Conservation (phyloP, 2,113 vertebrate genomes). For the Helogale parvula region DNA sequence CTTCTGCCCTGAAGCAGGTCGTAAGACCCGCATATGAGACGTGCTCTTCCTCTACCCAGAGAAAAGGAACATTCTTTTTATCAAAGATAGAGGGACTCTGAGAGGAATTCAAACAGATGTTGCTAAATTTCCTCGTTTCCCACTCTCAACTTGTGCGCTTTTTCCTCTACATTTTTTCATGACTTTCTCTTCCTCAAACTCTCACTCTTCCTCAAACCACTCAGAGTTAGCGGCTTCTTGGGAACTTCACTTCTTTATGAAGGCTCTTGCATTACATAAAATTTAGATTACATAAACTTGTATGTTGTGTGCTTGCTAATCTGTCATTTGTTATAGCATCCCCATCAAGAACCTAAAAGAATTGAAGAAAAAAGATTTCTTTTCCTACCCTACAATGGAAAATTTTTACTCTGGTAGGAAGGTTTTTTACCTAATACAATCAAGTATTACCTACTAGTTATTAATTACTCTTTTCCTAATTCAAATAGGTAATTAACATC, state of each 20-base stretch:
- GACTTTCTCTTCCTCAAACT: not conserved
- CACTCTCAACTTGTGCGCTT: not conserved
- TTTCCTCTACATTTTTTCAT: not conserved
- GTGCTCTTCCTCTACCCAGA: not conserved
- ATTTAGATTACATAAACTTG: not conserved
- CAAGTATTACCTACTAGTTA: not conserved
- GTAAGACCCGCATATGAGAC: not conserved
- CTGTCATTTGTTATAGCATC: not conserved
- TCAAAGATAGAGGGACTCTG: not conserved
- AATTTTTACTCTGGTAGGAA: slow-evolving; percentile 38
- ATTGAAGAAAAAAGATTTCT: not conserved
- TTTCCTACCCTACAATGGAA: not conserved
- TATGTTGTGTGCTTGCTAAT: not conserved
- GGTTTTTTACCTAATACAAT: slow-evolving; percentile 49
- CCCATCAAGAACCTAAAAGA: not conserved
- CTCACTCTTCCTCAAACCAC: not conserved
- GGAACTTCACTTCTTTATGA: not conserved
- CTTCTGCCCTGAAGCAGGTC: not conserved
- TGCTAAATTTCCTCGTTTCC: not conserved
- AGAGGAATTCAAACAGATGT: not conserved
- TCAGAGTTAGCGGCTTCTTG: not conserved
- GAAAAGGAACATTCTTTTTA: not conserved
- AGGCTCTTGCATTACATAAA: not conserved
- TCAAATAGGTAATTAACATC: not conserved
- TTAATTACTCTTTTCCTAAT: no score